Evolutionary conservation across 2,888 invertebrate species (phyloP), one percentile per base, ranked within the genome.

Genomic region (Nephrocerus scutellatus): DNA sequence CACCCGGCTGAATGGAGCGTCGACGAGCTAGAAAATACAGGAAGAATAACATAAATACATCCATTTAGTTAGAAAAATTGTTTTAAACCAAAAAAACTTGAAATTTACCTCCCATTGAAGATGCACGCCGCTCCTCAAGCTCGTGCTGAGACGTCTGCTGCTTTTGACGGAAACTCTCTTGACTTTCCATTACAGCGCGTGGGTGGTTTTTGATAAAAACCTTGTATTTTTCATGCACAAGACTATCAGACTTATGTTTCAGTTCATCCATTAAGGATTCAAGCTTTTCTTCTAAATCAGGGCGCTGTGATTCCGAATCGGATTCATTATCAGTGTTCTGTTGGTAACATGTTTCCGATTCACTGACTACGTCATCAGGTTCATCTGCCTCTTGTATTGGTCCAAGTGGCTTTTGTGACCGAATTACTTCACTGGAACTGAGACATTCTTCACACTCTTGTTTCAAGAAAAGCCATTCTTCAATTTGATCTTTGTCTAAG

Each of bases 391-490:
- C 77, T 44, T 65, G 59, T 8, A 68, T 67, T 18, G 68, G 66
- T 47, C 58, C 69, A 52, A 59, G 58, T 46, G 57, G 59, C 32
- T 63, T 62, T 12, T 59, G 60, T 2, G 54, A 56, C 6, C 63
- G 60, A 37, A 62, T 49, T 1, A 54, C 58, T 46, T 66, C 67
- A 12, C 59, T 64, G 2, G 68, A 66, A 36, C 66, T 68, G 3
- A 68, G 73, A 59, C 87, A 87, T 58, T 88, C 87, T 63, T 88
- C 86, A 65, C 86, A 88, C 65, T 89, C 89, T 51, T 87, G 86
- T 58, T 88, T 88, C 44, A 87, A 70, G 54, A 83, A 85, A 13
- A 89, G 69, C 89, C 89, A 89, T 51, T 85, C 82, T 57, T 84
- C 77, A 30, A 82, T 79, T 49, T 84, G 84, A 55, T 82, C 83